Base-by-base conservation (phyloP, 2,888 invertebrate species). In the Ochropleura leucogaster region DNA sequence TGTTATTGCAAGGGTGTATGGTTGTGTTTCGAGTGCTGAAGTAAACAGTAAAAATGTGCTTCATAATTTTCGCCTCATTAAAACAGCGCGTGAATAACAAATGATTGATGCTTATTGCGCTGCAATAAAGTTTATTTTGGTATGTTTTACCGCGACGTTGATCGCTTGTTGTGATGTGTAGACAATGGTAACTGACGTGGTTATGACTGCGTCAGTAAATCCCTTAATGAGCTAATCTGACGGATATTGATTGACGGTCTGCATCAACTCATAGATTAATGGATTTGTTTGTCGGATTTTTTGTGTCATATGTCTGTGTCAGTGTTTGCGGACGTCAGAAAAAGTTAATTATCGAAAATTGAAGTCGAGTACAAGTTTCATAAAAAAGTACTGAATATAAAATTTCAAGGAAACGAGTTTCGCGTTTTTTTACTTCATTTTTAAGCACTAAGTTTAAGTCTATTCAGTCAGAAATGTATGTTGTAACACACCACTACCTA, bases 161-260 rank as follows among this genome's bases (percentile, higher is more conserved):
- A 90, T 90, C 71, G 71, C 80, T 84, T 87, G 87, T 87, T 87
- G 75, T 87, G 87, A 87, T 81, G 83, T 86, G 82, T 87, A 84
- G 84, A 86, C 88, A 87, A 87, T 89, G 79, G 86, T 87, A 83
- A 79, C 87, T 85, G 85, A 86, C 84, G 88, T 89, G 89, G 89
- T 89, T 88, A 88, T 86, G 88, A 85, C 87, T 81, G 84, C 85
- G 87, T 86, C 88, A 88, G 89, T 91, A 89, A 91, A 91, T 91
- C 91, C 88, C 84, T 76, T 89, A 90, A 91, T 90, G 90, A 89
- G 89, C 86, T 92, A 92, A 93, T 94, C 91, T 91, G 93, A 92
- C 93, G 88, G 88, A 70, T 85, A 89, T 88, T 93, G 92, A 93
- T 90, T 88, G 92, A 91, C 90, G 81, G 85, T 72, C 69, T 84